A percentile compares a stretch with the other conserved stretches of the same genome.
Evolutionary conservation across 2,888 invertebrate genomes (phyloP).

Genomic region (Halocaridina rubra): DNA sequence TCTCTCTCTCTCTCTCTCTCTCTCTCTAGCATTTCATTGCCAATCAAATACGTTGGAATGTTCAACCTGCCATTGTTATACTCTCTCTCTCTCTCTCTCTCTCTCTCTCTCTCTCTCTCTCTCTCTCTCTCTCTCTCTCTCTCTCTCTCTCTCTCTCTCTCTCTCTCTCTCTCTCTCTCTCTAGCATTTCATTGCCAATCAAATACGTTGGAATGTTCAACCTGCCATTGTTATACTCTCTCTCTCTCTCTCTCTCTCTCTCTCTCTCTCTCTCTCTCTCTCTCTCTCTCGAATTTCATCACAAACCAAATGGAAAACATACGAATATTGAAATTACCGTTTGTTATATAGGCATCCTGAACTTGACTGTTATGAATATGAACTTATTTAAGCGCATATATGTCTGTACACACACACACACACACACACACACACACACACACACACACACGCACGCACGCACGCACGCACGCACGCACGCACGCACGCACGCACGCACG

Average conservation of each 20-base stretch:
- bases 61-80: background rate
- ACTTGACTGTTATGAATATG: too few relatives aligned
- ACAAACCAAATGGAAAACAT: too few relatives aligned
- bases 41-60: too few relatives aligned
- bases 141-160: background rate
- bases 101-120: background rate
- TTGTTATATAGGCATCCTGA: too few relatives aligned
- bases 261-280: background rate
- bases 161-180: background rate
- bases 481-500: too few relatives aligned
- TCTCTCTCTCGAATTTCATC: background rate
- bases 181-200: background rate
- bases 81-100: conserved; percentile 4
- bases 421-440: conserved; percentile 20
- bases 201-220: too few relatives aligned
- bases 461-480: too few relatives aligned
- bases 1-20: background rate
- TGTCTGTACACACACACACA: background rate
- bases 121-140: background rate
- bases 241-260: background rate
- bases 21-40: background rate
- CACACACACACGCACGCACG: too few relatives aligned
- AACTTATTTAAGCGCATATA: background rate
- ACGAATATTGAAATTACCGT: background rate
- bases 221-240: background rate